These are phyloP conservation scores for Sebastes schlegelii DNA, from an alignment of 2,113 vertebrate genomes.

Conservation along the genomic window DNA sequence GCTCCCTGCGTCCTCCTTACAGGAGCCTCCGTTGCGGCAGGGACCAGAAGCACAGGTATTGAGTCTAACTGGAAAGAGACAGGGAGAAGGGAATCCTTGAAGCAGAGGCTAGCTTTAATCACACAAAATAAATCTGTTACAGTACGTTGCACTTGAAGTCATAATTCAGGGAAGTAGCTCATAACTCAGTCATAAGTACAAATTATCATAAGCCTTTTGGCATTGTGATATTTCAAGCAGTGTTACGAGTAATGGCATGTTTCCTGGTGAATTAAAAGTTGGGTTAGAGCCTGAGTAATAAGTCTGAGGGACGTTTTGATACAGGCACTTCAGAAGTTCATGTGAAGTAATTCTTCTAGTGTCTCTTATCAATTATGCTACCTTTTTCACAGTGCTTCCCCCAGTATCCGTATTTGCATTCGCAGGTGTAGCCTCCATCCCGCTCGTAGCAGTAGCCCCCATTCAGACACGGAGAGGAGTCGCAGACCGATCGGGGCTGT, in stretches of 20 bases:
- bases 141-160: constrained; percentile 38
- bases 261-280: constrained; percentile 54
- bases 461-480: constrained; percentile 96
- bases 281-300: constrained; percentile 33
- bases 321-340: constrained; percentile 4
- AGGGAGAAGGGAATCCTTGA: constrained; percentile 64
- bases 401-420: constrained; percentile 91
- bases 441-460: constrained; percentile 92
- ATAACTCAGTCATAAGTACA: constrained; percentile 52
- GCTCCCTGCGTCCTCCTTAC: constrained; percentile 88
- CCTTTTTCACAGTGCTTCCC: constrained; percentile 96
- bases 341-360: not conserved
- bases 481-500: constrained; percentile 91
- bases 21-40: constrained; percentile 95
- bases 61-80: constrained; percentile 88
- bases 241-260: constrained; percentile 57
- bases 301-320: constrained; percentile 22
- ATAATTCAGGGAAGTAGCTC: constrained; percentile 57
- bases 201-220: constrained; percentile 63
- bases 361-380: constrained; percentile 61
- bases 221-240: constrained; percentile 62
- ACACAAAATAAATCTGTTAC: constrained; percentile 59
- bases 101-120: constrained; percentile 35
- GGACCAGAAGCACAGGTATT: constrained; percentile 90
- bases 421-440: constrained; percentile 90